Evolutionary conservation across 2,888 invertebrate species (phyloP).

Genomic region (Eupithecia exiguata): DNA sequence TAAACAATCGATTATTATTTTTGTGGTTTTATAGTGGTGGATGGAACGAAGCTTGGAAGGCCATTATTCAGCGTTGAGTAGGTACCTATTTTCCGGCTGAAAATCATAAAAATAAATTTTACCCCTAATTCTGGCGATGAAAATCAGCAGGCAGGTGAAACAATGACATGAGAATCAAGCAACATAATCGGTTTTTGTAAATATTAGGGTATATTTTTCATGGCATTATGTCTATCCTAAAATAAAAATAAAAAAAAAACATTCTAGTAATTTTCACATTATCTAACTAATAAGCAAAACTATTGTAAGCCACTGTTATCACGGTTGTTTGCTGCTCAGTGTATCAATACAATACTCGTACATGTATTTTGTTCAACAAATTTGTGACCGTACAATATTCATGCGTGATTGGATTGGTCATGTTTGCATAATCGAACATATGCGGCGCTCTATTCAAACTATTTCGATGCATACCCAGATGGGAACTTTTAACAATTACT

Average conservation of each 20-base stretch:
- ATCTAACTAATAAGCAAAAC: background rate
- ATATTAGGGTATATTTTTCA: background rate
- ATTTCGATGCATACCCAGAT: background rate
- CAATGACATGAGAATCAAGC: background rate
- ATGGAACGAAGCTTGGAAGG: background rate
- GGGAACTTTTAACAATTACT: background rate
- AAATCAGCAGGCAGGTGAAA: background rate
- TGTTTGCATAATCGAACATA: constrained; percentile 7
- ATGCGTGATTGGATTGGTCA: background rate
- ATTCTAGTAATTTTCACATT: background rate
- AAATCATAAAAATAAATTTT: background rate
- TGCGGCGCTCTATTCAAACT: background rate
- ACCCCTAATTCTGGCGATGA: background rate
- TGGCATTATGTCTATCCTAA: too few relatives aligned
- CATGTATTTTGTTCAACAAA: background rate
- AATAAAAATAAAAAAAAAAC: too few relatives aligned
- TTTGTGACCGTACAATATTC: constrained; percentile 5
- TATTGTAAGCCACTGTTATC: background rate
- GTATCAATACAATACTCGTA: background rate
- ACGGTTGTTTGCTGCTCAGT: background rate
- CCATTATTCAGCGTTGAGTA: background rate
- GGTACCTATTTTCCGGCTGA: background rate
- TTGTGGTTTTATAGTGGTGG: background rate
- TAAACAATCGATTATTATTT: background rate
- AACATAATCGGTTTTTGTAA: background rate